Evolutionary conservation across 1,140 invertebrate genomes (phyloP), one percentile per base, ranked within the genome.

Genomic region (Mactra quadrangularis): DNA sequence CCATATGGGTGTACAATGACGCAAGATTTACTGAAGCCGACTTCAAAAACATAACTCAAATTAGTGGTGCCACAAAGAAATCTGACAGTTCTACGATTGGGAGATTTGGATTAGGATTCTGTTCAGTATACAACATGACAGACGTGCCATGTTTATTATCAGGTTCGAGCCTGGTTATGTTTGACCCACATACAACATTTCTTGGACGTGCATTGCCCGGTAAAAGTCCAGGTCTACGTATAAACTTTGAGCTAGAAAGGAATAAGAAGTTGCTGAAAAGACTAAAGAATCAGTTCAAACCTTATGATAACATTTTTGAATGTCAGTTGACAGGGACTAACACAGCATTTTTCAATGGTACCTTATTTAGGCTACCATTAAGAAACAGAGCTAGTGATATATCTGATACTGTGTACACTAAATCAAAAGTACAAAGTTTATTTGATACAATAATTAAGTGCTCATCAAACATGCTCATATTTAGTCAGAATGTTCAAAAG

Each of bases 141-240:
- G 92, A 92, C 84, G 88, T 91, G 19, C 91, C 91, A 25, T 91
- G 89, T 64, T 91, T 92, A 77, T 62, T 93, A 3, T 90, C 89
- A 62, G 77, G 89, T 15, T 62, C 89, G 52, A 87, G 72, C 29
- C 41, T 92, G 27, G 90, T 92, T 1, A 89, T 93, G 13, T 92
- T 93, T 87, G 92, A 93, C 77, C 92, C 92, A 1, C 91, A 93
- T 59, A 75, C 76, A 25, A 87, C 81, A 22, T 84, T 90, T 71
- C 81, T 92, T 7, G 87, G 87, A 3, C 85, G 84, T 27, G 84
- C 71, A n/a, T 55, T 87, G 47, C 33, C 57, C n/a, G 75, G 53
- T 29, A 66, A 41, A 45, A 86, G 89, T 53, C 87, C 88, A n/a
- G 91, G 91, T 13, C 59, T 91, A 13, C 89, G 87, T 52, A 88